Base-by-base conservation (phyloP, 1,140 invertebrate genomes). In the Cotesia vestalis region DNA sequence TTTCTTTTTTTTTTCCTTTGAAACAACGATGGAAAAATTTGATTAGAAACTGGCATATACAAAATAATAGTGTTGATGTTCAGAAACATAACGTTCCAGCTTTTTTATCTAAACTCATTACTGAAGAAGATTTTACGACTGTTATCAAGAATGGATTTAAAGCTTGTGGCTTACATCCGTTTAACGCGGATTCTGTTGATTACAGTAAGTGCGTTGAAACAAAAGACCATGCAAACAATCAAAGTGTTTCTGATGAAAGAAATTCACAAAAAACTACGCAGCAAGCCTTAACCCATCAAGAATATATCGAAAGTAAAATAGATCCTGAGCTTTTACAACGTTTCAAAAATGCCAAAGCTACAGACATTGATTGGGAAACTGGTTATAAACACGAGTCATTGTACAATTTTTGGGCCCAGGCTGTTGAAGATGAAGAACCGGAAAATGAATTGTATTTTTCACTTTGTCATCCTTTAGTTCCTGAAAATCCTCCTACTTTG, bases 141-240 rank as follows among this genome's bases (percentile, higher is more conserved):
- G 40, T 57, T 55, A 70, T 80, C 4, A 73, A 74, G 64, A 77
- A 76, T 76, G 78, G 77, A 6, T 84, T 85, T 72, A 73, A 73
- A 64, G 77, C 75, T 53, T 84, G 79, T 71, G 80, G 81, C 1
- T 72, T 85, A 36, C 78, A 77, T 63, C 81, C 83, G 11, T 83
- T 80, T 68, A 74, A 85, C 73, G 72, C 74, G 5, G 60, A 80
- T 69, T 74, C 74, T 36, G 57, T 80, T 4, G 77, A 81, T 74
- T 80, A 77, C 38, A 75, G 69, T n/a, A 81, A 81, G 77, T 79
- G 72, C 64, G 71, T 80, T 11, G 76, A 76, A 53, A 53, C 12
- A 34, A 64, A 61, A 69, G 14, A 69, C 34, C 11, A 40, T 27
- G 17, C 52, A 64, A 66, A 66, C 35, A 55, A 61, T 27, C 53